Evolutionary conservation across 2,797 vertebrate species (phyloP).

Genomic region (Notolabrus celidotus): DNA sequence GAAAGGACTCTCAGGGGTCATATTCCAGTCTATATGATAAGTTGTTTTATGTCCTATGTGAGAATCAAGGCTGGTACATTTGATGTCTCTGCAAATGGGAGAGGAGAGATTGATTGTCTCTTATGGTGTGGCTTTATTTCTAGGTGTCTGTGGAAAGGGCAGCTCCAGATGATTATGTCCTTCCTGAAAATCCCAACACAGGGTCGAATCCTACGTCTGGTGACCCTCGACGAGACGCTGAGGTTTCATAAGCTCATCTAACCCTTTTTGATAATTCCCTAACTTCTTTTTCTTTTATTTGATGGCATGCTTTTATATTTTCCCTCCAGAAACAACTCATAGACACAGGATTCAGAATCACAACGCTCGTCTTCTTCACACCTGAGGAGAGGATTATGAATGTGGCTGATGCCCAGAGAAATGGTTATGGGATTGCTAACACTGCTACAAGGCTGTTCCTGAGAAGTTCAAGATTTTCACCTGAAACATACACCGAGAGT

Average conservation of each 20-base stretch:
- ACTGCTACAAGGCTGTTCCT: slow-evolving; percentile 82
- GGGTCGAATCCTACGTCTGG: background rate
- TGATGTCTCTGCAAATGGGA: slow-evolving; percentile 16
- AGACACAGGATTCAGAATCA: slow-evolving; percentile 61
- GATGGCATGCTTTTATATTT: background rate
- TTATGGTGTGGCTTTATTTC: slow-evolving; percentile 23
- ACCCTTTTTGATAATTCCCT: background rate
- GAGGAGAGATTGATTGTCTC: slow-evolving; percentile 21
- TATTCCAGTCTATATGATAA: slow-evolving; percentile 19
- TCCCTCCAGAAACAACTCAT: slow-evolving; percentile 35
- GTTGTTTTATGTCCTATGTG: slow-evolving; percentile 1
- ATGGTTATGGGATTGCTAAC: slow-evolving; percentile 81
- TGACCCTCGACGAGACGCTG: slow-evolving; percentile 19
- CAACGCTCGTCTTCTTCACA: slow-evolving; percentile 82
- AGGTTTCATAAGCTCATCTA: slow-evolving; percentile 41
- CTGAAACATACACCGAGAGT: slow-evolving; percentile 61
- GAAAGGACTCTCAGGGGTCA: background rate
- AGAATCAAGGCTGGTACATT: slow-evolving; percentile 37
- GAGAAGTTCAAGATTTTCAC: slow-evolving; percentile 65
- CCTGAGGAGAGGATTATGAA: slow-evolving; percentile 70
- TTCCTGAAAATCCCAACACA: slow-evolving; percentile 16
- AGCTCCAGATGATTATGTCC: slow-evolving; percentile 41
- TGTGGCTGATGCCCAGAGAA: slow-evolving; percentile 71
- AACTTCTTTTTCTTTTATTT: background rate
- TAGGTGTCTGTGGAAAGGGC: slow-evolving; percentile 78